Evolutionary conservation across 2,888 invertebrate species (phyloP), one percentile per base, ranked within the genome.

Genomic region (Chrysodeixis includens): DNA sequence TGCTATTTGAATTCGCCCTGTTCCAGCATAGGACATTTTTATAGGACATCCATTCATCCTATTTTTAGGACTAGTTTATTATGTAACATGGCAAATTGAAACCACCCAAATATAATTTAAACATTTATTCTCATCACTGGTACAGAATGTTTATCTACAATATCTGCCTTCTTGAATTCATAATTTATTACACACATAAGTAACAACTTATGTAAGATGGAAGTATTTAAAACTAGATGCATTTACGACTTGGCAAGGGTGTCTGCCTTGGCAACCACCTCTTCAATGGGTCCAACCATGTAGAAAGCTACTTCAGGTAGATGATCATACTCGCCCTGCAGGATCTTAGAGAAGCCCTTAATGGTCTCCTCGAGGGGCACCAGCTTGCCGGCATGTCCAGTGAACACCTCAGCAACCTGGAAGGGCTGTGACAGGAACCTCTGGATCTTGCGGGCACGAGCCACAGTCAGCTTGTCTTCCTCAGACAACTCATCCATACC

Each of bases 371-470:
- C 95, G 73, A 99, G 96, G 35, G 98, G 97, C 76, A 99, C 98
- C 81, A 98, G 96, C 95, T 98, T 99, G 83, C 99, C 99, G 73
- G 97, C 96, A 84, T 98, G 97, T 74, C 99, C 99, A 78, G 99
- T 99, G 96, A 99, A 99, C 58, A 99, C 98, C 93, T 99, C 99
- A 87, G 98, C 98, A 72, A 98, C 98, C 92, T 94, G 94, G 98
- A 99, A 99, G 90, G 99, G 99, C 93, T 99, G 99, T 32, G 98
- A 98, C 85, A 99, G 95, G 97, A 99, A 99, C 89, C 97, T 97
- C 94, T 99, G 98, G 93, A 99, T 99, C 95, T 99, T 99, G 86
- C 99, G 97, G 59, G 99, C 99, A 85, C 99, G 97, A n/a, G 98
- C 96, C 30, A 99, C 99, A 40, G 98, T 98, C 88, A 98, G 94